phyloP scores from a whole-genome alignment of 2,113 vertebrate species.

The Pimephales promelas region DNA sequence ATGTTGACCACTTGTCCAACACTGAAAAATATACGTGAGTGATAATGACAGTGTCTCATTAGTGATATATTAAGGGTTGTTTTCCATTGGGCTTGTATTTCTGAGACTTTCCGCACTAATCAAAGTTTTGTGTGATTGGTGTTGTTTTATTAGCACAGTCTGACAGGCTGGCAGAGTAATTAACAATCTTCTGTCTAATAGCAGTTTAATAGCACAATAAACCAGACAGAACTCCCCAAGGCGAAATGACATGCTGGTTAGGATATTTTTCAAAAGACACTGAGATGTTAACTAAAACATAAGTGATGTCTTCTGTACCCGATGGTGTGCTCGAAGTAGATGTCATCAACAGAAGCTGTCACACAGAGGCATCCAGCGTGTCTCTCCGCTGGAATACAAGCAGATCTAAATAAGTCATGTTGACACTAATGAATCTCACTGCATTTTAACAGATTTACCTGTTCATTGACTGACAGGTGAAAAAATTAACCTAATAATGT shows the following conservation, averaged over 20 bases:
- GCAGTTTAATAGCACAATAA: constrained; percentile 10
- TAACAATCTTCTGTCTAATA: constrained; percentile 12
- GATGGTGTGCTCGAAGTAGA: constrained; percentile 93
- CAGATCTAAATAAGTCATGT: constrained; percentile 37
- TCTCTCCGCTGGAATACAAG: constrained; percentile 81
- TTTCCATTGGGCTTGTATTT: neutral
- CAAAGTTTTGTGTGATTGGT: neutral
- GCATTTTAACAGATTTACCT: neutral
- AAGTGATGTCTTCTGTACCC: constrained; percentile 75
- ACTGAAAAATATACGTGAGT: constrained; percentile 67
- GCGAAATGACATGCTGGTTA: neutral
- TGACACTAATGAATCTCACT: neutral
- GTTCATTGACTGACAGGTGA: neutral
- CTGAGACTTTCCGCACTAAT: neutral
- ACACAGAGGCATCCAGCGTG: constrained; percentile 90
- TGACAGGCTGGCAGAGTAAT: constrained; percentile 8
- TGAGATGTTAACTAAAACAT: neutral
- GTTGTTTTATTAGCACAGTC: neutral
- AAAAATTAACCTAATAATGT: neutral
- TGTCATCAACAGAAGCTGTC: constrained; percentile 94
- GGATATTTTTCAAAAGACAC: constrained; percentile 5
- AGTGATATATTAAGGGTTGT: neutral
- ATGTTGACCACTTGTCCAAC: constrained; percentile 95
- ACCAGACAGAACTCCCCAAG: neutral
- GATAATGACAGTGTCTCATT: neutral